Base-by-base conservation (phyloP, 2,888 invertebrate genomes). In the Leptothorax acervorum region DNA sequence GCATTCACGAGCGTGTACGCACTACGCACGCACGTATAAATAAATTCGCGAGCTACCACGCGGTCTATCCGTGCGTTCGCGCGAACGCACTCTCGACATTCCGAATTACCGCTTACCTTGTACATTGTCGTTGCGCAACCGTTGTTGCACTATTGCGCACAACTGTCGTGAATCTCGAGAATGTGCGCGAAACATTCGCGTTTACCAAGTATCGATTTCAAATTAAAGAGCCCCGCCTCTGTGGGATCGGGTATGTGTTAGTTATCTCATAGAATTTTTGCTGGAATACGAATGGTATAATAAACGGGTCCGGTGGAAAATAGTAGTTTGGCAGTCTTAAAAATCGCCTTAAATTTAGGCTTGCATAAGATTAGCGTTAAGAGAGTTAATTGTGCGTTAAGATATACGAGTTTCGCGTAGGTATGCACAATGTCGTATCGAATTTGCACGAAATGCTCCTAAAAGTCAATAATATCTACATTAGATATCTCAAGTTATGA, bases 121-220 rank as follows among this genome's bases (percentile, higher is more conserved):
- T 28, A 55, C 60, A 81, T 74, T 63, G 79, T 55, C 28, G 74
- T 88, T 88, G 86, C 75, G 57, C 51, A 88, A 88, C 68, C 4
- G 63, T 88, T 88, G 65, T 68, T 65, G 60, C 51, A 57, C 66
- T 75, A 81, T 87, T 83, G 60, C 84, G 39, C 53, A 60, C 82
- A 48, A 65, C 81, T 73, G 87, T 83, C 87, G 65, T 75, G 70
- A 78, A 82, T 88, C 82, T 76, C 65, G 74, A 55, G 88, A 84
- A 86, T 70, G 35, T 48, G 71, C 11, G 86, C 15, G 76, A 71
- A 48, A 65, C 31, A 45, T n/a, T 70, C 62, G 31, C 55, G 51
- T 66, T 62, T 75, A n/a, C 31, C 48, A 83, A 45, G 48, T 76
- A 86, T 86, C 53, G 57, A 45, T 74, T 53, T 85, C 35, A 62